A percentile compares a stretch with the other conserved stretches of the same genome.
Evolutionary conservation across 2,797 vertebrate species (phyloP).

Genomic region (Melanotaenia maccullochi): DNA sequence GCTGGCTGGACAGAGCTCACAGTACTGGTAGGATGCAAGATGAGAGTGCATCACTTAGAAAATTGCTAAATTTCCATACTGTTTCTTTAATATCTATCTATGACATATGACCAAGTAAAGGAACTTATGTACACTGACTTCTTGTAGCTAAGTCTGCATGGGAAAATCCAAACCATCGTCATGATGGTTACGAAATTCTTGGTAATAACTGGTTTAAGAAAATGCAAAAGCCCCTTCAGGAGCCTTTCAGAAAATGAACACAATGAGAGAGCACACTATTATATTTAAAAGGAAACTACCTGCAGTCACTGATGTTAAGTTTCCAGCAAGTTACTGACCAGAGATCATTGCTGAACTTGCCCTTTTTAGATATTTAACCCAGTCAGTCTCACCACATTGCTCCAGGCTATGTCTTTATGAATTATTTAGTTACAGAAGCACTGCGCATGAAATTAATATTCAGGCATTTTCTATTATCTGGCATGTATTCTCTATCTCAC

Average conservation of each 20-base stretch:
- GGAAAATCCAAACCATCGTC: neutral
- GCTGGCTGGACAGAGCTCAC: too few species aligned
- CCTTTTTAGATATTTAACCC: constrained; percentile 39
- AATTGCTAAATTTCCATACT: too few species aligned
- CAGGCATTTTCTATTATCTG: constrained; percentile 58
- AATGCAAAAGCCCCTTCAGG: too few species aligned
- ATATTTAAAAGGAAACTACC: constrained; percentile 18
- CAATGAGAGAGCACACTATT: neutral
- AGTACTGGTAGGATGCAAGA: too few species aligned
- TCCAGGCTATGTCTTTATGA: constrained; percentile 73
- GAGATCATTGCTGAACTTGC: constrained; percentile 35
- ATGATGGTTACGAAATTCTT: too few species aligned
- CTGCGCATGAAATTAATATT: constrained; percentile 73
- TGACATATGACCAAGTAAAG: neutral
- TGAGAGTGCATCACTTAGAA: too few species aligned
- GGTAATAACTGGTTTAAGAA: too few species aligned
- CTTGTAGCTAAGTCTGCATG: neutral
- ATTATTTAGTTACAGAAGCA: constrained; percentile 77
- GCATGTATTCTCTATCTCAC: constrained; percentile 41
- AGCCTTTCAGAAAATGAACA: neutral
- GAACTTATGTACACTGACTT: neutral
- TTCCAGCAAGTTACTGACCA: constrained; percentile 24
- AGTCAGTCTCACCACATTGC: constrained; percentile 46
- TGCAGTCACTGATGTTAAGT: constrained; percentile 24
- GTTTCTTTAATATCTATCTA: neutral